Evolutionary conservation across 2,888 invertebrate genomes (phyloP), one percentile per base, ranked within the genome.

Genomic region (Cephus sareptanus): DNA sequence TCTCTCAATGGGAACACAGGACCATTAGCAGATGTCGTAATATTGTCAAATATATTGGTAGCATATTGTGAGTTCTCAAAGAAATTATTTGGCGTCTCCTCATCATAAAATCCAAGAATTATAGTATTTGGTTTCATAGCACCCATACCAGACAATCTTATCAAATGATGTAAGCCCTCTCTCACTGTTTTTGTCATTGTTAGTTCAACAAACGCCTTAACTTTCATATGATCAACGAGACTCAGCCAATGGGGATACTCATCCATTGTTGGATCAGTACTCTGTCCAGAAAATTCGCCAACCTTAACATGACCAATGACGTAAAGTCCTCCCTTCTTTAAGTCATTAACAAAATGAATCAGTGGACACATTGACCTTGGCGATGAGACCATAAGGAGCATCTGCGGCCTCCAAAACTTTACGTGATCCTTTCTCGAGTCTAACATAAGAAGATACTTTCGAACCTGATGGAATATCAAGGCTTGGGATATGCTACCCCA

Each of bases 61-160:
- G 89, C 84, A 81, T 88, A 90, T 69, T 86, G 91, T 31, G 91
- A 92, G 75, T 84, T 94, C 81, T 94, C 93, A 81, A 98, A 96
- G 92, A 97, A 97, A 90, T 98, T 97, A 69, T 92, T 92, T 0
- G 96, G 96, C 0, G 93, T 88, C 37, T 95, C 94, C 34, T 94
- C 93, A 89, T 99, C 99, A 83, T 97, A 95, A 93, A 98, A 99
- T 31, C 99, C 99, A 74, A 99, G 93, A 68, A 99, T 94, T 79
- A 99, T 97, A 0, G 99, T 99, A 90, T 99, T 99, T 0, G 99
- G 99, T 91, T 99, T 99, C 99, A 99, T 99, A 23, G 99, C 99
- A 1, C 99, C 99, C 89, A 99, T 95, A 4, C 99, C 99, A 0
- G 98, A 96, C 80, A 99, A 92, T 40, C 98, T 94, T 75, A 97